Conservation (phyloP, 2,888 invertebrate genomes). For the Salticus scenicus region DNA sequence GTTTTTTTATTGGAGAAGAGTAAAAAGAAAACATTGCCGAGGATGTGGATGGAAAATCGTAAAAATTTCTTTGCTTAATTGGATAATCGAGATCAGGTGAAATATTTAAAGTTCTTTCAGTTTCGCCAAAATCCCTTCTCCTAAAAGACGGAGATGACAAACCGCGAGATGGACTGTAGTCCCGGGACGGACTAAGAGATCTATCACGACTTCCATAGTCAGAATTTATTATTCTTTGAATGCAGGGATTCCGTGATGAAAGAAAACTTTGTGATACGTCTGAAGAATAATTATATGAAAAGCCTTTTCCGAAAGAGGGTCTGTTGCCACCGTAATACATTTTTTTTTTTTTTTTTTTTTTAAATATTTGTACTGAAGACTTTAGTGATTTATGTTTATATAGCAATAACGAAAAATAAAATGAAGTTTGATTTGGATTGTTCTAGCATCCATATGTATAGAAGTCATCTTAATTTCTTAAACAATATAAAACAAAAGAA, state of each 20-base stretch:
- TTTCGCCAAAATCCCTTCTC: conserved; percentile 26
- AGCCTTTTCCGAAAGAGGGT: conserved; percentile 21
- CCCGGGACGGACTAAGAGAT: conserved; percentile 39
- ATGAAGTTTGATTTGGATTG: too few relatives aligned
- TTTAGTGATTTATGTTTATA: too few relatives aligned
- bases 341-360: too few relatives aligned
- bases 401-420: too few relatives aligned
- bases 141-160: conserved; percentile 40
- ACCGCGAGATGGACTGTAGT: conserved; percentile 16
- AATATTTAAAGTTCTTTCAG: not conserved
- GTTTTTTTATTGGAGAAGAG: conserved; percentile 21
- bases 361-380: too few relatives aligned
- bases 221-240: conserved; percentile 46
- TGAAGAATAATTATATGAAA: conserved; percentile 11
- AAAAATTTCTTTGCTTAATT: conserved; percentile 32
- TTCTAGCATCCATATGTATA: too few relatives aligned
- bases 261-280: conserved; percentile 32
- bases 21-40: conserved; percentile 28
- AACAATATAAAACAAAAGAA: too few relatives aligned
- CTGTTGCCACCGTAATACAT: conserved; percentile 55
- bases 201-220: conserved; percentile 40
- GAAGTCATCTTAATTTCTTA: too few relatives aligned
- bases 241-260: conserved; percentile 40
- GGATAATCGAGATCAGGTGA: conserved; percentile 17
- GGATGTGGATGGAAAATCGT: conserved; percentile 32